A percentile compares a stretch with the other conserved stretches of the same genome.
phyloP scores from a whole-genome alignment of 1,140 invertebrate species.

The Calliopsis andreniformis region DNA sequence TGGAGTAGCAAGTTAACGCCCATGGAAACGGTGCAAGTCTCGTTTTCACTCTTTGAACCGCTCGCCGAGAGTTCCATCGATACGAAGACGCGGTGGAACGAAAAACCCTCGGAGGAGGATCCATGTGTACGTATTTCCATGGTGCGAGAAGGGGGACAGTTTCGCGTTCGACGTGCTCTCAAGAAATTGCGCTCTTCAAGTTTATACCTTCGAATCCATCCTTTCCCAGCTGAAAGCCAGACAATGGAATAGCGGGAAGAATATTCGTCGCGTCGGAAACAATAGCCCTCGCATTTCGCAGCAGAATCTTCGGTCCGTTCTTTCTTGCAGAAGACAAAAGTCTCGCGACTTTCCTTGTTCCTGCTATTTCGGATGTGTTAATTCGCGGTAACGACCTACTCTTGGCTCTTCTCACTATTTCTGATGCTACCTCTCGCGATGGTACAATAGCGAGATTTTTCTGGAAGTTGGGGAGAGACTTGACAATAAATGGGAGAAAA shows the following conservation, averaged over 20 bases:
- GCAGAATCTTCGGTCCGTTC: neutral
- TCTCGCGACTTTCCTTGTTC: neutral
- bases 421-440: too few species aligned
- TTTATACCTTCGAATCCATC: conserved; percentile 30
- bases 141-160: neutral
- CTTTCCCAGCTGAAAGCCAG: conserved; percentile 14
- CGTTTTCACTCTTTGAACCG: too few species aligned
- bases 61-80: neutral
- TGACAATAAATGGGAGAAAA: too few species aligned
- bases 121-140: neutral
- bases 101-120: neutral
- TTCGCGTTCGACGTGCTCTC: conserved; percentile 33
- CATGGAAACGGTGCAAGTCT: too few species aligned
- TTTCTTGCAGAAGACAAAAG: conserved; percentile 2
- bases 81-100: neutral
- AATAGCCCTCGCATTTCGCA: conserved; percentile 22
- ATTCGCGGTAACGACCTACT: too few species aligned
- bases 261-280: conserved; percentile 43
- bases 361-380: too few species aligned
- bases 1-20: too few species aligned
- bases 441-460: too few species aligned
- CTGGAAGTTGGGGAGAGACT: too few species aligned
- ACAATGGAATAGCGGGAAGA: conserved; percentile 30
- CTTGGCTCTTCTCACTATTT: too few species aligned
- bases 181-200: conserved; percentile 41